Conservation (phyloP, 2,113 vertebrate genomes). For the Phalacrocorax pelagicus region DNA sequence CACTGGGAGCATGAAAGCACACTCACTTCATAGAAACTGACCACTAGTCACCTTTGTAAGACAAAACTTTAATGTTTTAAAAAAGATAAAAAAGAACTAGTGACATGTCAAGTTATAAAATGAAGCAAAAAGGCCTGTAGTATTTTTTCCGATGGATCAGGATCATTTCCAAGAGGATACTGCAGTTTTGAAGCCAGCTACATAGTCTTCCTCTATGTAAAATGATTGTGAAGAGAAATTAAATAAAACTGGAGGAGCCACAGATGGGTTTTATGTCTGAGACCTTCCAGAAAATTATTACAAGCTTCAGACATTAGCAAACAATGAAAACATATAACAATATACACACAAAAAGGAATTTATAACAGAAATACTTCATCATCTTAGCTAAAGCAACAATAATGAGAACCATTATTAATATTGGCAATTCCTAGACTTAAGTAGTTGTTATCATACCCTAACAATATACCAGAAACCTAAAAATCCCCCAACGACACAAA, state of each 20-base stretch:
- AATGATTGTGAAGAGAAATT: neutral
- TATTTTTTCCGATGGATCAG: neutral
- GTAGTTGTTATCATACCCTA: neutral
- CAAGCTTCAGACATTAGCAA: neutral
- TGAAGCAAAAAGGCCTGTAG: neutral
- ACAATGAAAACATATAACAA: neutral
- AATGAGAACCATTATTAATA: neutral
- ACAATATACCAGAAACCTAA: neutral
- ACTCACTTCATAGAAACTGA: neutral
- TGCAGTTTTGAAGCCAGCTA: neutral
- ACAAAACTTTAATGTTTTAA: neutral
- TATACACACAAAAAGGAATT: neutral
- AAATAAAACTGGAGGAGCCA: neutral
- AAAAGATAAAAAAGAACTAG: neutral
- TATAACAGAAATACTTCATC: neutral
- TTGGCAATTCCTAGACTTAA: neutral
- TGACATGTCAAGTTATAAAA: neutral
- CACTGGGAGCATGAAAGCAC: neutral
- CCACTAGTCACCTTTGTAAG: neutral
- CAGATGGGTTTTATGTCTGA: neutral
- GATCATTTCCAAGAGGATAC: neutral
- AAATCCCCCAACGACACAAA: neutral
- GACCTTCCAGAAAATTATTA: neutral
- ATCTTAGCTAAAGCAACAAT: neutral
- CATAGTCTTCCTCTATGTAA: neutral